Evolutionary conservation across 2,113 vertebrate species (phyloP), one percentile per base, ranked within the genome.

Genomic region (Thermophis baileyi): DNA sequence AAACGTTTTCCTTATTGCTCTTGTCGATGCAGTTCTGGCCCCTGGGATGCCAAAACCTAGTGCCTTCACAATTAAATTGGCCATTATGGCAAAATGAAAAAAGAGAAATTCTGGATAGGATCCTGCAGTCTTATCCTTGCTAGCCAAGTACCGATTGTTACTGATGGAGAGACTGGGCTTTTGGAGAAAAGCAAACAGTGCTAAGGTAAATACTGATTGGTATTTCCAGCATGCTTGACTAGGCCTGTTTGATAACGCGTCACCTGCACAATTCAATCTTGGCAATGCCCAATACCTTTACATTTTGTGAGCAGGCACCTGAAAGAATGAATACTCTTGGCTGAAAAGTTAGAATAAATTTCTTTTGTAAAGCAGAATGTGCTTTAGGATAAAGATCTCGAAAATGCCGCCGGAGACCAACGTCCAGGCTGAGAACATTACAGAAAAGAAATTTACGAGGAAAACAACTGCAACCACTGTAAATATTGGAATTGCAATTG

Each of bases 1-100:
- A 44, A 22, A 35, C 16, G 27, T 3, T 20, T 1, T 3, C 27
- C 90, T 55, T 51, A 6, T 40, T 35, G 6, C 11, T 81, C 47
- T 46, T 0, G 1, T 30, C 3, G 1, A 55, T 14, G 22, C 0
- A 53, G 16, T 2, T 63, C 0, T 0, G 1, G 50, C 0, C 0
- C 2, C 3, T 11, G 0, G 25, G 60, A 27, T 25, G 3, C 24
- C 0, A 0, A n/a, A 54, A 49, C 7, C 60, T 0, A 54, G 49
- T 0, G 12, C 51, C 7, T 14, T 0, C 0, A 0, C 35, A 40
- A 88, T 49, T 40, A 91, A 91, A 40, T n/a, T 63, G 89, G 6
- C 46, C 18, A 20, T 88, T 24, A 22, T 0, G 0, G 87, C 47
- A 6, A 2, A 0, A 14, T 6, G 40, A 54, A 16, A 63, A 16